A percentile compares a stretch with the other conserved stretches of the same genome.
Evolutionary conservation across 2,888 invertebrate genomes (phyloP).

Genomic region (Orthonevra nobilis): DNA sequence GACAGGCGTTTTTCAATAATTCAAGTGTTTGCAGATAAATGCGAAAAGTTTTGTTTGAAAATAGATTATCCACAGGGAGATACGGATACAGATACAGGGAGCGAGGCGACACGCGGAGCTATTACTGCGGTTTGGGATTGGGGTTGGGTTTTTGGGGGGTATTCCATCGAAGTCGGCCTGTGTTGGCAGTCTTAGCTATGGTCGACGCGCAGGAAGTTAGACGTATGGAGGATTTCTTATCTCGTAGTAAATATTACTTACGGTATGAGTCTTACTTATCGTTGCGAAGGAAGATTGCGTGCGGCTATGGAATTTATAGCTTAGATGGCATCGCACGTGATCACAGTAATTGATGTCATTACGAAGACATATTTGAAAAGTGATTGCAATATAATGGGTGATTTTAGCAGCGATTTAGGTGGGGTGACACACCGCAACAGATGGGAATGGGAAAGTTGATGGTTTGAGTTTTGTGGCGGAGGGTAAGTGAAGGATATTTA

Average conservation of each 20-base stretch:
- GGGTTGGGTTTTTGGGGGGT: conserved; percentile 1
- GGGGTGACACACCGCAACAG: no score
- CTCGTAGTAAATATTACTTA: conserved; percentile 13
- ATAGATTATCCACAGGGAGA: conserved; percentile 57
- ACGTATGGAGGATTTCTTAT: conserved; percentile 36
- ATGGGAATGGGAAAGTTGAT: no score
- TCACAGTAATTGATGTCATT: conserved; percentile 31
- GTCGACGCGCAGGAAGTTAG: conserved; percentile 23
- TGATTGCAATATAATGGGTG: no score
- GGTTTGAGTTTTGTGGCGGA: no score
- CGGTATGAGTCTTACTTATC: neutral
- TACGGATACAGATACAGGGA: no score
- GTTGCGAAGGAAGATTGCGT: conserved; percentile 4
- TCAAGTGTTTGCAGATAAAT: conserved; percentile 69
- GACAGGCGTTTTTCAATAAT: conserved; percentile 70
- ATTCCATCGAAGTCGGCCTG: no score
- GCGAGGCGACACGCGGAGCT: neutral
- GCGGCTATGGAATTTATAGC: conserved; percentile 26
- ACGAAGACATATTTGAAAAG: conserved; percentile 12
- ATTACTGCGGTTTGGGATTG: no score
- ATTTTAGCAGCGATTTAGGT: no score
- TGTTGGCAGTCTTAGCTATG: neutral
- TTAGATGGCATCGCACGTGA: conserved; percentile 27
- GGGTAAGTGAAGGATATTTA: no score
- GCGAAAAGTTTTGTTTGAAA: conserved; percentile 70